phyloP scores from a whole-genome alignment of 2,797 vertebrate species.

The Acrossocheilus wenchowensis region DNA sequence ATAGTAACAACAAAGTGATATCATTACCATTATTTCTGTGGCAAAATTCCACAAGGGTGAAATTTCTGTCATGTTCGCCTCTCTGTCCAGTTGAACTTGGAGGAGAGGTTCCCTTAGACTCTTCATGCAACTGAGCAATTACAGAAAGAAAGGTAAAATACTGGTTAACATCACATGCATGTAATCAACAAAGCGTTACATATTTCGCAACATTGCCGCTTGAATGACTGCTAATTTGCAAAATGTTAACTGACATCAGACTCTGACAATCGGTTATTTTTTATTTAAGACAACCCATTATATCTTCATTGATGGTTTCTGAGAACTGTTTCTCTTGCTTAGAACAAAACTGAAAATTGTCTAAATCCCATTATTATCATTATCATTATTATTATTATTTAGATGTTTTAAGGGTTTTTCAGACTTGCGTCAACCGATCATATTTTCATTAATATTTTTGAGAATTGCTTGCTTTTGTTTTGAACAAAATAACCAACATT shows the following conservation, averaged over 20 bases:
- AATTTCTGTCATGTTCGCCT: slow-evolving; percentile 69
- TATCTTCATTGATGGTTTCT: background rate
- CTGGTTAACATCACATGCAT: background rate
- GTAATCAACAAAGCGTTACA: background rate
- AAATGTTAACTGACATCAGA: background rate
- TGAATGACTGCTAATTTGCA: background rate
- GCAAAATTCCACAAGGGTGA: slow-evolving; percentile 86
- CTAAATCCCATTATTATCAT: background rate
- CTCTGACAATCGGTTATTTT: background rate
- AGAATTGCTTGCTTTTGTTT: background rate
- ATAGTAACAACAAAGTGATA: slow-evolving; percentile 9
- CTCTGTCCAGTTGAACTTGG: slow-evolving; percentile 80
- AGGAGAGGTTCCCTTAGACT: slow-evolving; percentile 88
- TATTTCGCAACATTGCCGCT: background rate
- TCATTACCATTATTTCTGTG: slow-evolving; percentile 85
- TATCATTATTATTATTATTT: too few species aligned
- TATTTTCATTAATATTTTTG: background rate
- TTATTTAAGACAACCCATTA: background rate
- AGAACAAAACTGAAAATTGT: too few species aligned
- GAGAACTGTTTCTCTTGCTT: background rate
- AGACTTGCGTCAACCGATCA: background rate
- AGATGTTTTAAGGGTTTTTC: background rate
- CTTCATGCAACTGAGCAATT: slow-evolving; percentile 80
- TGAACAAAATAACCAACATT: background rate
- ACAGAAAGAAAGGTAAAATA: background rate